A percentile compares a stretch with the other conserved stretches of the same genome.
These are phyloP conservation scores for Acyrthosiphon pisum DNA, from an alignment of 1,140 invertebrate genomes.

Conservation along the genomic window DNA sequence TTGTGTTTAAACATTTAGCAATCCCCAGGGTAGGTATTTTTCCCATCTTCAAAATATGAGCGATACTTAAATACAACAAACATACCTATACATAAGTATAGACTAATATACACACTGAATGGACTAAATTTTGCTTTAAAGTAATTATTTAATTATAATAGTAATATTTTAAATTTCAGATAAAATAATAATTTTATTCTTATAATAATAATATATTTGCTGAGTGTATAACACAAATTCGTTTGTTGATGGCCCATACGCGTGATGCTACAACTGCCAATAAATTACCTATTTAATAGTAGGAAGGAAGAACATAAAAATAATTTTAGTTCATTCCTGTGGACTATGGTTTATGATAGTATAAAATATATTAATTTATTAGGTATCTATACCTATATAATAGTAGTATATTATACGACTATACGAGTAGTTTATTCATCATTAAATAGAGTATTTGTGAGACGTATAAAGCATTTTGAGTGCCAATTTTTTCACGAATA, in stretches of 20 bases:
- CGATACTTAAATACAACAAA: background rate
- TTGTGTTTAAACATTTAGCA: background rate
- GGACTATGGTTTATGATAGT: background rate
- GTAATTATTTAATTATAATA: background rate
- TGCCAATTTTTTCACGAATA: background rate
- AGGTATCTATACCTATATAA: background rate
- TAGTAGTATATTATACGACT: background rate
- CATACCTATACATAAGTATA: background rate
- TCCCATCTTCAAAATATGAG: background rate
- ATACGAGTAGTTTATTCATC: background rate
- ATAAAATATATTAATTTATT: background rate
- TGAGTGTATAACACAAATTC: background rate
- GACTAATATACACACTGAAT: background rate
- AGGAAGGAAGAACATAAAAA: background rate
- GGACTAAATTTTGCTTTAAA: background rate
- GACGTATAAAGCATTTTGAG: background rate
- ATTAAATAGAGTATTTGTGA: background rate
- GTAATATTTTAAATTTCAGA: background rate
- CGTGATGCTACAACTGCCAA: too few species aligned
- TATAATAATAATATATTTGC: background rate
- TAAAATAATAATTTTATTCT: too few species aligned
- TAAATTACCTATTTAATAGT: too few species aligned
- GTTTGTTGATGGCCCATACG: too few species aligned
- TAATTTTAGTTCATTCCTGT: background rate
- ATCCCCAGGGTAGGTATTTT: background rate